Conservation (phyloP, 2,888 invertebrate genomes). For the Laothoe populi region DNA sequence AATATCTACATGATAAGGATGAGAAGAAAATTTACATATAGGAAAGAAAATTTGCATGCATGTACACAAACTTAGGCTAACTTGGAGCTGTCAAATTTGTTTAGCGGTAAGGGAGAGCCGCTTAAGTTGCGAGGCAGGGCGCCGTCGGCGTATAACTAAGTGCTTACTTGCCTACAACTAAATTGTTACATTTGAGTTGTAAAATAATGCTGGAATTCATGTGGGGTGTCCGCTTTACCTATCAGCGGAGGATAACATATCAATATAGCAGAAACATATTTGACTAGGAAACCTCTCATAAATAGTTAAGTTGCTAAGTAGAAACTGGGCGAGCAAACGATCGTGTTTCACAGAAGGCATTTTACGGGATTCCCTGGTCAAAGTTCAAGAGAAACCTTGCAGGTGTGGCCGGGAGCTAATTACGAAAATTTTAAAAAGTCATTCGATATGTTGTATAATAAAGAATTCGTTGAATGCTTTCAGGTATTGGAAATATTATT, state of each 20-base stretch:
- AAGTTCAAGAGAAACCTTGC: constrained; percentile 74
- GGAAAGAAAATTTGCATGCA: constrained; percentile 54
- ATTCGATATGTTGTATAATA: constrained; percentile 48
- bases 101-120: constrained; percentile 80
- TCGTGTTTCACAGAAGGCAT: constrained; percentile 72
- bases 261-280: constrained; percentile 28
- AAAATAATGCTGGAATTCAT: constrained; percentile 81
- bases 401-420: constrained; percentile 70
- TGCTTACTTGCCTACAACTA: constrained; percentile 78
- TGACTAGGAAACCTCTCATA: constrained; percentile 59
- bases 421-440: constrained; percentile 53
- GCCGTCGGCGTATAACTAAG: constrained; percentile 79
- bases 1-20: constrained; percentile 33
- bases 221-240: constrained; percentile 56
- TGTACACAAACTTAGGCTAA: constrained; percentile 78
- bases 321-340: constrained; percentile 54
- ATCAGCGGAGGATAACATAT: constrained; percentile 36
- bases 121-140: constrained; percentile 71
- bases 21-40: background rate
- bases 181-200: constrained; percentile 82
- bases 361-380: constrained; percentile 73
- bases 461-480: constrained; percentile 6
- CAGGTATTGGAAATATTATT: background rate
- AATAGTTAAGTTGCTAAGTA: constrained; percentile 59
- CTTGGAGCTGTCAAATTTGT: constrained; percentile 84